Conservation (phyloP, 2,888 invertebrate genomes). For the Phragmatobia fuliginosa region DNA sequence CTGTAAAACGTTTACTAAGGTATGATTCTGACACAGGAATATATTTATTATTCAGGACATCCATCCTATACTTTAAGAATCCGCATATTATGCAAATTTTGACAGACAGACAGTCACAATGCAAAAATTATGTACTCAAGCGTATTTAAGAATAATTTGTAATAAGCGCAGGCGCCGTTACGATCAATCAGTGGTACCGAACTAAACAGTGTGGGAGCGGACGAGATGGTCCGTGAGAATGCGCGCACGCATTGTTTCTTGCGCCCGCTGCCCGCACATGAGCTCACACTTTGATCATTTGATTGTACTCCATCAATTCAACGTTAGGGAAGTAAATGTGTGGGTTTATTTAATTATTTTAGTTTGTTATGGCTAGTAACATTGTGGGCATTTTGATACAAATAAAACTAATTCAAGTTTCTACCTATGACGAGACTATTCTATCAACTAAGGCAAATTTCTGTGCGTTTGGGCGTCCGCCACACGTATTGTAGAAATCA, state of each 20-base stretch:
- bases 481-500: too few relatives aligned
- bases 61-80: neutral
- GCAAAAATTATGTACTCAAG: conserved; percentile 14
- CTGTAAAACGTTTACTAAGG: neutral
- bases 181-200: conserved; percentile 74
- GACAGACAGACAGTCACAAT: neutral
- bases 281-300: conserved; percentile 67
- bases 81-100: neutral
- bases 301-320: conserved; percentile 37
- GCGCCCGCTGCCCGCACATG: conserved; percentile 64
- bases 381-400: neutral
- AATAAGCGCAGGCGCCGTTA: conserved; percentile 69
- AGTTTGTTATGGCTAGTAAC: conserved; percentile 4
- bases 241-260: conserved; percentile 67
- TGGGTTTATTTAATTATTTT: conserved; percentile 41
- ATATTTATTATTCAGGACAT: neutral
- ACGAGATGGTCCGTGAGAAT: conserved; percentile 75
- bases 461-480: too few relatives aligned
- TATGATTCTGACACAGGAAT: too few relatives aligned
- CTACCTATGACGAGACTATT: too few relatives aligned
- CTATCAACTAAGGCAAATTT: too few relatives aligned
- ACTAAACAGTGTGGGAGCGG: conserved; percentile 75
- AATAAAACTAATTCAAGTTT: neutral
- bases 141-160: conserved; percentile 56
- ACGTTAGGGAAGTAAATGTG: conserved; percentile 41